Conservation (phyloP, 1,140 invertebrate genomes). For the Centruroides vittatus region DNA sequence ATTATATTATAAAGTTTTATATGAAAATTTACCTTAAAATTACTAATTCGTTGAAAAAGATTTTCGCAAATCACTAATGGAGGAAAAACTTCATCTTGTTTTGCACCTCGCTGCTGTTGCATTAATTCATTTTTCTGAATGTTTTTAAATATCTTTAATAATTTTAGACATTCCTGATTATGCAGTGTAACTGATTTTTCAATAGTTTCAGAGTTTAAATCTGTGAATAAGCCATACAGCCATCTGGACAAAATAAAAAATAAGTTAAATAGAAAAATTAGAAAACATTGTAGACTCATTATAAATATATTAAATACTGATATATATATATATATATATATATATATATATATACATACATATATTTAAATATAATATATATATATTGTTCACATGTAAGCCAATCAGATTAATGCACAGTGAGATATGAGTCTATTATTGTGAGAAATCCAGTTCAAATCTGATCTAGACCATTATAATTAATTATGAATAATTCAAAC, state of each 20-base stretch:
- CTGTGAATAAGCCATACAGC: constrained; percentile 81
- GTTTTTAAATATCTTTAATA: constrained; percentile 61
- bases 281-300: too few species aligned
- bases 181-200: constrained; percentile 54
- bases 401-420: too few species aligned
- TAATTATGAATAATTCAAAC: too few species aligned
- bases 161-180: constrained; percentile 54
- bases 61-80: constrained; percentile 57
- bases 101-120: constrained; percentile 43
- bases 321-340: too few species aligned
- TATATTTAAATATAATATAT: too few species aligned
- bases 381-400: too few species aligned
- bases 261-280: background rate
- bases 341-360: too few species aligned
- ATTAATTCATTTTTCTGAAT: constrained; percentile 63
- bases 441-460: too few species aligned
- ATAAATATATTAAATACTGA: too few species aligned
- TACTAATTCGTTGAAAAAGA: constrained; percentile 54
- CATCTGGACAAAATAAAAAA: constrained; percentile 33
- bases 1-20: too few species aligned
- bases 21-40: constrained; percentile 20
- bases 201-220: constrained; percentile 53
- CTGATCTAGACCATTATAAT: too few species aligned
- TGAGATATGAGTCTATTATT: too few species aligned
- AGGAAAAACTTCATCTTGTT: constrained; percentile 55